Base-by-base conservation (phyloP, 2,888 invertebrate species). In the Timema podura region DNA sequence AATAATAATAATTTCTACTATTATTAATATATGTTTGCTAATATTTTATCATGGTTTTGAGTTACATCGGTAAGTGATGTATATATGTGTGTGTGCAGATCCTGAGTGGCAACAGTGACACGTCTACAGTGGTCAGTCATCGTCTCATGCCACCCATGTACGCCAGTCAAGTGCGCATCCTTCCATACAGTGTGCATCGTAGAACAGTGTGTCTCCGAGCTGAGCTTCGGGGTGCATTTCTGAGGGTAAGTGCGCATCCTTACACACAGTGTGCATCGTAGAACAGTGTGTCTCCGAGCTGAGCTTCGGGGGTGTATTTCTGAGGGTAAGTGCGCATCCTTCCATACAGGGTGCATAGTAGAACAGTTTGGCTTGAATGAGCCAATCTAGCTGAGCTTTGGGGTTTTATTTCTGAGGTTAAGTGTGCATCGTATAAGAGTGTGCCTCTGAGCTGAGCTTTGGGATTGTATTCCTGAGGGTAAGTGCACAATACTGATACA, bases 151-250 rank as follows among this genome's bases (percentile, higher is more conserved):
- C 91, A 5, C 88, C 90, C 9, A 86, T 92, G 73, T 87, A 91
- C 74, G 91, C 91, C 30, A 87, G 86, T 74, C 85, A 87, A 78
- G 83, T 92, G 65, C 85, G 92, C 66, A 84, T 92, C 73, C 82
- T 92, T 70, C 92, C 92, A 1, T 89, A 89, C 81, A 89, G 90
- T 76, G 85, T 88, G 54, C 88, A 89, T 77, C 83, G 87, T 13
- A 83, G 91, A 71, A 91, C 90, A 5, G 89, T 91, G 70, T 92
- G 92, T 80, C 84, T 92, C 77, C 82, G 92, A 68, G 85, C 91
- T 72, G 92, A 92, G 79, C 81, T 92, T 67, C 86, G 88, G 92
- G 92, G 64, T 92, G 92, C 80, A 81, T 82, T 47, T 89, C 88
- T 79, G 84, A 84, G 78, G 88, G 90, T 90, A 80, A 85, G 84